Percentiles rank a stretch among this genome's conserved stretches.
These are phyloP conservation scores for Melanotaenia nigrans DNA, from an alignment of 2,797 vertebrate genomes.

Conservation along the genomic window DNA sequence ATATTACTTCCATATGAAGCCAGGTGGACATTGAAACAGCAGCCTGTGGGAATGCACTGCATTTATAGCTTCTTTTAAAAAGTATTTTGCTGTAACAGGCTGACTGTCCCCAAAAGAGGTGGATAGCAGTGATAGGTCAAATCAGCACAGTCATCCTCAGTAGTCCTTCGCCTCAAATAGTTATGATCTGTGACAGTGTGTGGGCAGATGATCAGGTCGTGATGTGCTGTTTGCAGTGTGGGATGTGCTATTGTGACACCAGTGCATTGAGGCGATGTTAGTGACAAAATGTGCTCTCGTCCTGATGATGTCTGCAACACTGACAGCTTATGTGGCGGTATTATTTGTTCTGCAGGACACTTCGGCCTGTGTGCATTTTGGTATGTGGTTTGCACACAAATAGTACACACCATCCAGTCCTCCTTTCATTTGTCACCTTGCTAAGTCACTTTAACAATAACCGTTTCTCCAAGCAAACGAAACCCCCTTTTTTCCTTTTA, in stretches of 20 bases:
- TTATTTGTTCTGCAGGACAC: constrained; percentile 26
- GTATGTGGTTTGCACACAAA: background rate
- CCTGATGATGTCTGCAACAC: constrained; percentile 31
- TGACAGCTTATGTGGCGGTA: constrained; percentile 20
- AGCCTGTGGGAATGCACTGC: constrained; percentile 35
- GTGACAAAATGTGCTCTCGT: constrained; percentile 50
- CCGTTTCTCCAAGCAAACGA: constrained; percentile 40
- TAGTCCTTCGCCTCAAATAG: constrained; percentile 7
- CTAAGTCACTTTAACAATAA: constrained; percentile 6
- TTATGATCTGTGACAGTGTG: constrained; percentile 21
- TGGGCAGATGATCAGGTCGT: constrained; percentile 41
- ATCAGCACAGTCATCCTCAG: constrained; percentile 29
- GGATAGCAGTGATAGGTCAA: constrained; percentile 10
- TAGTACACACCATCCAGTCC: background rate
- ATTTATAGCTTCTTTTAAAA: constrained; percentile 38
- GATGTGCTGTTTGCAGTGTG: constrained; percentile 51
- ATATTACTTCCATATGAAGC: constrained; percentile 53
- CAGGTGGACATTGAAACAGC: constrained; percentile 34
- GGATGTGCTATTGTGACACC: constrained; percentile 57
- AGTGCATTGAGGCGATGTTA: constrained; percentile 25
- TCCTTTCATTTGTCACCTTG: background rate
- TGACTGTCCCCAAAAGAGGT: constrained; percentile 9
- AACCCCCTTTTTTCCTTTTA: constrained; percentile 24
- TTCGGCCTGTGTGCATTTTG: background rate
- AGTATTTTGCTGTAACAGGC: constrained; percentile 18